Evolutionary conservation across 1,140 invertebrate genomes (phyloP), one percentile per base, ranked within the genome.

Genomic region (Tetramorium simillimum): DNA sequence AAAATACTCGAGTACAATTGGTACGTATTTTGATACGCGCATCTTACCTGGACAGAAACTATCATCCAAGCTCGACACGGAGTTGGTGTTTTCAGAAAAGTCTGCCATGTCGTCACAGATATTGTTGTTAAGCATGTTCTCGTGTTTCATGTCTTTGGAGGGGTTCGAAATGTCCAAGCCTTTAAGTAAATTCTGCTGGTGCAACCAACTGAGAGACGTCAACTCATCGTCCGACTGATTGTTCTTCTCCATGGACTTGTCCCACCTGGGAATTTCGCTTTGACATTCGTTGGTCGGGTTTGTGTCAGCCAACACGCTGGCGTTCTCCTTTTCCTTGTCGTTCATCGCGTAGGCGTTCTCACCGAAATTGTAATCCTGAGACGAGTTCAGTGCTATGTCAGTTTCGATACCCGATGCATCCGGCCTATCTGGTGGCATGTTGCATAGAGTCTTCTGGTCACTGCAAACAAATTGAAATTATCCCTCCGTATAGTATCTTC

Each of bases 131-230:
- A 94, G 72, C 40, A 92, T 86, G 56, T 94, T 94, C 24, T 95
- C 93, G 16, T 93, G 93, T 56, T 95, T 95, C 33, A 92, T 91
- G 49, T 76, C 90, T 76, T 95, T 95, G 9, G 94, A 86, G 12
- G 94, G 92, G 40, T 94, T 94, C 40, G 93, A 93, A 63, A 93
- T 95, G 67, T 95, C 92, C 77, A 95, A 93, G 96, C 97, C 97
- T 96, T 98, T 98, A 12, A 99, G 96, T 88, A 99, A 95, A 95
- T 99, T 98, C 91, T 97, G 97, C 94, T 99, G 98, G 93, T 99
- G 98, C 12, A 99, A 95, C 98, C 98, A 99, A 69, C 97, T 97
- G 1, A 99, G 95, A 84, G 97, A 97, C 2, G 98, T 99, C 43
- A 99, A 95, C 92, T 99, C 98, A 90, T 98, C 98, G 92, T 98